A percentile compares a stretch with the other conserved stretches of the same genome.
Conservation (phyloP, 2,888 invertebrate genomes). For the Drosophila mimetica region DNA sequence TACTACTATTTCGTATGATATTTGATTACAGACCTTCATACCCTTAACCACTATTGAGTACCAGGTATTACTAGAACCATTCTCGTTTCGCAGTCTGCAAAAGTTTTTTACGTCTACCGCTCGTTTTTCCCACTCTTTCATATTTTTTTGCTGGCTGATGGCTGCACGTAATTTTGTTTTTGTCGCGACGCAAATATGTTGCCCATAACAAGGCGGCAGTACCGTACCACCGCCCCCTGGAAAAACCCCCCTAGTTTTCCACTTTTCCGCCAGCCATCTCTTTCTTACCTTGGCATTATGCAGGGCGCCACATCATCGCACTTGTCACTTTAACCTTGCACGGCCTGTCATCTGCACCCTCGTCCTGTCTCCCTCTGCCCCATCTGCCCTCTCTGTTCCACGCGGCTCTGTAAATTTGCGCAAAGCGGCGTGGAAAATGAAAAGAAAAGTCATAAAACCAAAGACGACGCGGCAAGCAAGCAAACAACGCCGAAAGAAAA, state of each 20-base stretch:
- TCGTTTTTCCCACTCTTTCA: conserved; percentile 1
- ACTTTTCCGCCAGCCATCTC: background rate
- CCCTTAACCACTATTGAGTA: background rate
- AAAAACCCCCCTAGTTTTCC: background rate
- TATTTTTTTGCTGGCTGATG: conserved; percentile 26
- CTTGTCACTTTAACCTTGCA: conserved; percentile 81
- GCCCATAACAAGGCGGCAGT: conserved; percentile 47
- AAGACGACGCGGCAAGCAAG: conserved; percentile 73
- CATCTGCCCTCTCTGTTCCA: background rate
- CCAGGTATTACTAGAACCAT: conserved; percentile 35
- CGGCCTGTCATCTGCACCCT: conserved; percentile 68
- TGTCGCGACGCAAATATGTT: conserved; percentile 80
- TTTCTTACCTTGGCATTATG: conserved; percentile 69
- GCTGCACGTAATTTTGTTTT: conserved; percentile 76
- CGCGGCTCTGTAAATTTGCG: conserved; percentile 69
- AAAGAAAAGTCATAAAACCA: conserved; percentile 80
- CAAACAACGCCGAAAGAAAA: conserved; percentile 33
- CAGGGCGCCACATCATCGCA: conserved; percentile 75
- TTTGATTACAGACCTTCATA: too few species aligned
- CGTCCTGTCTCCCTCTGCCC: conserved; percentile 11
- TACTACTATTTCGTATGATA: too few species aligned
- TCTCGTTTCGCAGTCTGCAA: conserved; percentile 64
- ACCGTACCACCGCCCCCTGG: background rate
- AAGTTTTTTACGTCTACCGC: conserved; percentile 64
- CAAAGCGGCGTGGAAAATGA: conserved; percentile 76